These are phyloP conservation scores for Atrichornis clamosus DNA, from an alignment of 2,113 vertebrate species.

Conservation along the genomic window DNA sequence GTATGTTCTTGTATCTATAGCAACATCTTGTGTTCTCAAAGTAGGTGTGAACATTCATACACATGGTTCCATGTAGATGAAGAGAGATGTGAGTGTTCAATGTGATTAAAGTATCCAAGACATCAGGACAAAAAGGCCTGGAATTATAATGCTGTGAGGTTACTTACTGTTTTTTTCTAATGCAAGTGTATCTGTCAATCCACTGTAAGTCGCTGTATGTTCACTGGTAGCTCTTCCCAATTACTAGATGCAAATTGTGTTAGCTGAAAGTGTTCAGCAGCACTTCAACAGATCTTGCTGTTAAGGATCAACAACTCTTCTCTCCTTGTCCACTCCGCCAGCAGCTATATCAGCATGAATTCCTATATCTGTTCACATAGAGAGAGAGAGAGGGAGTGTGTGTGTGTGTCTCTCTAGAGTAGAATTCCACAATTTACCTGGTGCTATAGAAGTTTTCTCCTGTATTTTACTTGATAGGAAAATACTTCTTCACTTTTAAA, in stretches of 20 bases:
- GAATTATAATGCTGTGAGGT: neutral
- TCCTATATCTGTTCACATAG: neutral
- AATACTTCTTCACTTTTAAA: neutral
- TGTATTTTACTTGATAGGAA: neutral
- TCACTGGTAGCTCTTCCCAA: rapidly evolving
- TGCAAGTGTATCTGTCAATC: neutral
- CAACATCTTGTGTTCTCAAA: neutral
- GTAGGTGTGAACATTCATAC: neutral
- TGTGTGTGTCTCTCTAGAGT: neutral
- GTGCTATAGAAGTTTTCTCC: neutral
- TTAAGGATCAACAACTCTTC: neutral
- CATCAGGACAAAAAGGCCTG: neutral
- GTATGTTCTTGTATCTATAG: neutral
- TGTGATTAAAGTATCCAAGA: neutral
- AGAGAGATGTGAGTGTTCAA: neutral
- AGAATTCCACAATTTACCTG: neutral
- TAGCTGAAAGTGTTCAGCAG: neutral
- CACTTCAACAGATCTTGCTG: neutral
- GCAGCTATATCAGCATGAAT: neutral
- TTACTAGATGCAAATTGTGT: neutral
- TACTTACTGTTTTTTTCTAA: neutral
- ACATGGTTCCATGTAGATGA: neutral
- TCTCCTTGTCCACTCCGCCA: neutral
- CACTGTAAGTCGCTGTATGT: neutral
- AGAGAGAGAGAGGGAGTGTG: neutral